phyloP scores from a whole-genome alignment of 2,113 vertebrate species.

The Embiotoca jacksoni region DNA sequence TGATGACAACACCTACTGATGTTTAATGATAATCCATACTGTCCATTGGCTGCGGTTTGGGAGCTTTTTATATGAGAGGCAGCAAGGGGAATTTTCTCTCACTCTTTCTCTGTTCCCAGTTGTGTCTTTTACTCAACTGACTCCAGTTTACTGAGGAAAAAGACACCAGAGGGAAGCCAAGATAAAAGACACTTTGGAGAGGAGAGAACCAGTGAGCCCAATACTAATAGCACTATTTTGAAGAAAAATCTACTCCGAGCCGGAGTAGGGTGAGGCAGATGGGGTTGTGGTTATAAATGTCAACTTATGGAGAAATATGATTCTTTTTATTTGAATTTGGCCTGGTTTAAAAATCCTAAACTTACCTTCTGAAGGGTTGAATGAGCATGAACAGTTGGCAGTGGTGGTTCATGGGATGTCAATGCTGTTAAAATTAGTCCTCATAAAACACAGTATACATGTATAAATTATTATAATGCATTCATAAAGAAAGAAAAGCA shows the following conservation, averaged over 20 bases:
- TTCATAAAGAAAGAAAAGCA: slow-evolving; percentile 14
- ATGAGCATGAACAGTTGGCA: slow-evolving; percentile 25
- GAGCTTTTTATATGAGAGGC: slow-evolving; percentile 51
- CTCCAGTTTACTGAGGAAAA: slow-evolving; percentile 68
- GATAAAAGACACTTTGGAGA: slow-evolving; percentile 76
- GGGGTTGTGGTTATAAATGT: slow-evolving; percentile 58
- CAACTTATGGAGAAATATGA: slow-evolving; percentile 39
- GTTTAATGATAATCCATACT: slow-evolving; percentile 66
- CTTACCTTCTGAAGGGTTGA: slow-evolving; percentile 26
- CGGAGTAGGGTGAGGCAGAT: slow-evolving; percentile 62
- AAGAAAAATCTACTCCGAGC: slow-evolving; percentile 60
- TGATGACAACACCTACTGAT: slow-evolving; percentile 54
- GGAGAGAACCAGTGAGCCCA: slow-evolving; percentile 63
- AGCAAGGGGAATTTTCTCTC: slow-evolving; percentile 54
- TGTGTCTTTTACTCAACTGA: slow-evolving; percentile 75
- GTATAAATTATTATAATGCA: background rate
- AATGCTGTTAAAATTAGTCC: slow-evolving; percentile 20
- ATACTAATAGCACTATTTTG: slow-evolving; percentile 72
- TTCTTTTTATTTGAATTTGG: slow-evolving; percentile 51
- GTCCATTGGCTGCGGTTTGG: slow-evolving; percentile 51
- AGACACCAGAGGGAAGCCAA: slow-evolving; percentile 75
- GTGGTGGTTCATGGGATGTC: background rate
- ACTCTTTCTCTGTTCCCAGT: slow-evolving; percentile 62
- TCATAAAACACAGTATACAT: slow-evolving; percentile 12
- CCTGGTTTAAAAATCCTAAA: slow-evolving; percentile 54